Base-by-base conservation (phyloP, 2,797 vertebrate species). In the Knipowitschia caucasica region DNA sequence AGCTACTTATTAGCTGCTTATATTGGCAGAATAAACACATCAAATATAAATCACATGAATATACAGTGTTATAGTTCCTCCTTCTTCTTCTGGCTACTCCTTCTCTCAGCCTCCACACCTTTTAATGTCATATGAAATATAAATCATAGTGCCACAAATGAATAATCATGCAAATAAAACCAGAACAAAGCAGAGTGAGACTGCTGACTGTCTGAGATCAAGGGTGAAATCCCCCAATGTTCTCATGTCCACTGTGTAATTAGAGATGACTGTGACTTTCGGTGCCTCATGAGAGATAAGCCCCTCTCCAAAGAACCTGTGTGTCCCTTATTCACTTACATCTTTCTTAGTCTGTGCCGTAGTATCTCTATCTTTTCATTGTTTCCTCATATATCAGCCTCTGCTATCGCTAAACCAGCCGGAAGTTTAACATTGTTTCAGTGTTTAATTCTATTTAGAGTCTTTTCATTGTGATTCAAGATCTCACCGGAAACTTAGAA, bases 21-120 rank as follows among this genome's bases (percentile, higher is more conserved):
- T 91, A 93, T 91, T 92, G 89, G n/a, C n/a, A n/a, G n/a, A 93
- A 95, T 92, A 92, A 94, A 92, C 88, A 92, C 86, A 91, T 92
- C 89, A 89, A 92, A 89, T 18, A 84, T 85, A 86, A 89, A 91
- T 91, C 85, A 79, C 81, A 93, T 93, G 82, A 92, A 91, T 86
- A 82, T 86, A 80, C 73, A 81, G 81, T 82, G 82, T 82, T 84
- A 75, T 67, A 46, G 67, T 78, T 79, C 57, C 73, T 69, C 62
- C 67, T 72, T 59, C 57, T 64, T 67, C 58, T 69, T 53, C 69
- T 56, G 26, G 54, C 78, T 66, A 70, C 66, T 76, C 70, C 56
- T 55, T 67, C 56, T 57, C 68, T 78, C 81, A 83, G 71, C 61
- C 69, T 51, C 56, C 75, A 80, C 78, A 86, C 80, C 77, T 75